Percentiles rank a stretch among this genome's conserved stretches.
These are phyloP conservation scores for Anabas testudineus DNA, from an alignment of 2,797 vertebrate genomes.

Conservation along the genomic window DNA sequence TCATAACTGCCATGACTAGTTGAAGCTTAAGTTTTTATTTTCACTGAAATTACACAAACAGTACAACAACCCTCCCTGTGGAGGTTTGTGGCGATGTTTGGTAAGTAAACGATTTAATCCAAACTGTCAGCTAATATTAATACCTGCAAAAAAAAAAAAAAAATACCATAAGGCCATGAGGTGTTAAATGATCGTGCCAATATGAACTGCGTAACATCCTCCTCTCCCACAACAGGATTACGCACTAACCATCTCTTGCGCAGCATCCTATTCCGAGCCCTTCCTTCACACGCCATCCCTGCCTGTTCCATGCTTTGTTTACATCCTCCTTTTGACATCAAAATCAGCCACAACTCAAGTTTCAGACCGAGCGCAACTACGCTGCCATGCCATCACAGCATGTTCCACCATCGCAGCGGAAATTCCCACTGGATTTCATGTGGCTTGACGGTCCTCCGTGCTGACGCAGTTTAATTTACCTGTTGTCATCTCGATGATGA, in stretches of 20 bases:
- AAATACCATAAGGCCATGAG: conserved; percentile 12
- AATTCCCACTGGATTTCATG: conserved; percentile 74
- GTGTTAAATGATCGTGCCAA: conserved; percentile 58
- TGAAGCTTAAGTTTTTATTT: conserved; percentile 20
- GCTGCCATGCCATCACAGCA: conserved; percentile 22
- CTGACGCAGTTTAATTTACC: conserved; percentile 88
- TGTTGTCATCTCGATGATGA: conserved; percentile 77
- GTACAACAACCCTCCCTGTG: not conserved
- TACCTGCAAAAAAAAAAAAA: not conserved
- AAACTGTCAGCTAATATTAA: not conserved
- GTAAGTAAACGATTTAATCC: not conserved
- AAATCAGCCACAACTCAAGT: conserved; percentile 31
- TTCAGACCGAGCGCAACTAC: conserved; percentile 7
- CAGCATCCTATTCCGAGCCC: conserved; percentile 82
- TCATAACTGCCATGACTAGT: conserved; percentile 40
- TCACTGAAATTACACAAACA: conserved; percentile 23
- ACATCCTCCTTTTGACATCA: conserved; percentile 50
- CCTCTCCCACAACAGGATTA: conserved; percentile 74
- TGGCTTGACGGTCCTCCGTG: conserved; percentile 64
- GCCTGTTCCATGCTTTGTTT: conserved; percentile 68
- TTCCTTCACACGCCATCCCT: conserved; percentile 72
- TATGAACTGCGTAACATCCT: conserved; percentile 80
- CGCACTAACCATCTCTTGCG: conserved; percentile 80
- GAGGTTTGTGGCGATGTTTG: not conserved
- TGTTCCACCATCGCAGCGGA: conserved; percentile 67